Evolutionary conservation across 2,113 vertebrate genomes (phyloP).

Genomic region (Chloropsis hardwickii): DNA sequence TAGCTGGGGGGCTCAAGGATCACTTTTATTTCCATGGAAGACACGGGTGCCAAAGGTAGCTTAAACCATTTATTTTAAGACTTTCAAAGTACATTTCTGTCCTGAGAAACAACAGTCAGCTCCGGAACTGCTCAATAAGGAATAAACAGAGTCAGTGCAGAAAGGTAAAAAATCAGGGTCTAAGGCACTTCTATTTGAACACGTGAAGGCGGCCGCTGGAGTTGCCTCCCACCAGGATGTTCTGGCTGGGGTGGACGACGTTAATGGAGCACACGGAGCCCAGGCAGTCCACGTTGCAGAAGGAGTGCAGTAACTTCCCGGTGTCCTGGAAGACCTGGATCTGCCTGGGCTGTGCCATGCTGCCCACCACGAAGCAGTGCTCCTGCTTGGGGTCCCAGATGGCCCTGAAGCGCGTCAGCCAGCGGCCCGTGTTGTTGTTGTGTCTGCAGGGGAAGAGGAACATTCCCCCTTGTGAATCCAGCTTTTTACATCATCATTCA

Average conservation of each 20-base stretch:
- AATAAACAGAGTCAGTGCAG: neutral
- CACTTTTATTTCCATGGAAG: neutral
- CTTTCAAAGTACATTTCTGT: neutral
- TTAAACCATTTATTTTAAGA: neutral
- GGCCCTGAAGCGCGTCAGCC: slow-evolving; percentile 79
- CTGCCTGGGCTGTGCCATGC: slow-evolving; percentile 68
- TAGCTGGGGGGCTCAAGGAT: neutral
- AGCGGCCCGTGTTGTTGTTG: slow-evolving; percentile 77
- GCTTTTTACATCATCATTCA: fast-evolving
- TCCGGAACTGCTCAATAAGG: fast-evolving
- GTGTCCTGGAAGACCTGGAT: slow-evolving; percentile 80
- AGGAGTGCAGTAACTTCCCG: slow-evolving; percentile 69
- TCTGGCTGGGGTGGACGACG: slow-evolving; percentile 78
- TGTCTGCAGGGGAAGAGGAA: slow-evolving; percentile 44
- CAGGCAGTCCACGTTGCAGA: slow-evolving; percentile 66
- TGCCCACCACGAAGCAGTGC: slow-evolving; percentile 83
- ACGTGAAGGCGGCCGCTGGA: slow-evolving; percentile 80
- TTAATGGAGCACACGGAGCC: slow-evolving; percentile 78
- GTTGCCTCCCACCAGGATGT: slow-evolving; percentile 81
- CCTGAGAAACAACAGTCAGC: neutral
- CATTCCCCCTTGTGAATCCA: fast-evolving
- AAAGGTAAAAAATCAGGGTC: fast-evolving
- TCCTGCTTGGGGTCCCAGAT: slow-evolving; percentile 89
- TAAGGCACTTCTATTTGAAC: slow-evolving; percentile 58
- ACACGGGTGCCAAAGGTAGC: neutral